Conservation (phyloP, 35 echinoderm and acorn worm genomes). For the Ophiothrix spiculata region DNA sequence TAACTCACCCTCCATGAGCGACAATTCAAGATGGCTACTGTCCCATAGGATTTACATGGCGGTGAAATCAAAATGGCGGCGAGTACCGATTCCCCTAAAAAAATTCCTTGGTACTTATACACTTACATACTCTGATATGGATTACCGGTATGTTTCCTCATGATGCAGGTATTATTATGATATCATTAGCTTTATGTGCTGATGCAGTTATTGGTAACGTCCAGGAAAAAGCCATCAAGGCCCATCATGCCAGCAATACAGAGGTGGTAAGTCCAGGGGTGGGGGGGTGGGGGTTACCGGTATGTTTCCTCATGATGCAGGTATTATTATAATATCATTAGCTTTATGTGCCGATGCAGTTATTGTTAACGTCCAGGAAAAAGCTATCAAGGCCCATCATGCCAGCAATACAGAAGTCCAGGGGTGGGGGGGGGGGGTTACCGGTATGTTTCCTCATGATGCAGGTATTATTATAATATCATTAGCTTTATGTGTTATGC, state of each 20-base stretch:
- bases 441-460: conserved; percentile 41
- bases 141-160: conserved; percentile 46
- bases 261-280: too few species aligned
- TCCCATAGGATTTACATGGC: too few species aligned
- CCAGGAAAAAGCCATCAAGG: conserved; percentile 88
- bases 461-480: conserved; percentile 81
- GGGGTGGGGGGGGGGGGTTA: too few species aligned
- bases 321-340: conserved; percentile 79
- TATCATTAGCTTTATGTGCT: conserved; percentile 78
- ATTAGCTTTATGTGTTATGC: conserved; percentile 86
- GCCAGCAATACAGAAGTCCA: conserved; percentile 89
- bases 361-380: conserved; percentile 92
- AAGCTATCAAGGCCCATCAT: conserved; percentile 72
- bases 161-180: too few species aligned
- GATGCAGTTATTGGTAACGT: conserved; percentile 94
- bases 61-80: too few species aligned
- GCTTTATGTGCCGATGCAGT: conserved; percentile 89
- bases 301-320: conserved; percentile 59
- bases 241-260: conserved; percentile 65
- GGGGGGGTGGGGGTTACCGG: too few species aligned
- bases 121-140: too few species aligned
- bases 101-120: too few species aligned
- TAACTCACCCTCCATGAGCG: too few species aligned
- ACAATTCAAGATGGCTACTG: too few species aligned
- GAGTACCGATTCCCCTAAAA: too few species aligned